These are phyloP conservation scores for Pluvianellus socialis DNA, from an alignment of 2,113 vertebrate species.

Conservation along the genomic window DNA sequence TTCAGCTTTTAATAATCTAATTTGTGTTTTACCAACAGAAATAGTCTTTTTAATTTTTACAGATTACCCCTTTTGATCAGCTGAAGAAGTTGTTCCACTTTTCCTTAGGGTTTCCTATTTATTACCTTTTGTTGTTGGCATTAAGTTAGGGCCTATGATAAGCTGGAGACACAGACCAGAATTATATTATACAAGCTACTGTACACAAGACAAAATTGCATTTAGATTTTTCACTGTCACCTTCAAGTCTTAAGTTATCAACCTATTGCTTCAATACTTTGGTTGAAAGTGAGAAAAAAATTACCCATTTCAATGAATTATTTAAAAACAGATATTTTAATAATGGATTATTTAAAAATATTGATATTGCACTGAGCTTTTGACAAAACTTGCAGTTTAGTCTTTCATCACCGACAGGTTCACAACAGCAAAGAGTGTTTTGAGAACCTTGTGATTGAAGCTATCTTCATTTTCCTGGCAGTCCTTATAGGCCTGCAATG, in stretches of 20 bases:
- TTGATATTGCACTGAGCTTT: rapidly evolving
- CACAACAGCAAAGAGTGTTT: not conserved
- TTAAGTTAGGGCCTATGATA: not conserved
- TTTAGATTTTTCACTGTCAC: not conserved
- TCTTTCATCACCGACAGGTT: not conserved
- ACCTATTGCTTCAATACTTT: not conserved
- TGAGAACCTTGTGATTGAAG: not conserved
- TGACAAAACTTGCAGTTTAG: not conserved
- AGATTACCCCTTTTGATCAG: not conserved
- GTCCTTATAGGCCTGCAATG: not conserved
- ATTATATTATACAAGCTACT: not conserved
- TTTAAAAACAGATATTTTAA: not conserved
- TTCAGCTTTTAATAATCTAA: not conserved
- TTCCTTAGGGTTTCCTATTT: not conserved
- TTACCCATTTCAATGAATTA: not conserved
- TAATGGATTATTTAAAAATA: not conserved
- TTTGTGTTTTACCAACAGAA: not conserved
- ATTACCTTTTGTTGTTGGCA: not conserved
- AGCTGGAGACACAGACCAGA: not conserved
- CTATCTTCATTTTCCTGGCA: not conserved
- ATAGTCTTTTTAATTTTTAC: not conserved
- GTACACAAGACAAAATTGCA: not conserved
- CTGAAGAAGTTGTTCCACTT: not conserved
- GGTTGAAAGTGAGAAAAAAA: not conserved
- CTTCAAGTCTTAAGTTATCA: not conserved